Conservation (phyloP, 2,113 vertebrate species). For the Neotragus pygmaeus region DNA sequence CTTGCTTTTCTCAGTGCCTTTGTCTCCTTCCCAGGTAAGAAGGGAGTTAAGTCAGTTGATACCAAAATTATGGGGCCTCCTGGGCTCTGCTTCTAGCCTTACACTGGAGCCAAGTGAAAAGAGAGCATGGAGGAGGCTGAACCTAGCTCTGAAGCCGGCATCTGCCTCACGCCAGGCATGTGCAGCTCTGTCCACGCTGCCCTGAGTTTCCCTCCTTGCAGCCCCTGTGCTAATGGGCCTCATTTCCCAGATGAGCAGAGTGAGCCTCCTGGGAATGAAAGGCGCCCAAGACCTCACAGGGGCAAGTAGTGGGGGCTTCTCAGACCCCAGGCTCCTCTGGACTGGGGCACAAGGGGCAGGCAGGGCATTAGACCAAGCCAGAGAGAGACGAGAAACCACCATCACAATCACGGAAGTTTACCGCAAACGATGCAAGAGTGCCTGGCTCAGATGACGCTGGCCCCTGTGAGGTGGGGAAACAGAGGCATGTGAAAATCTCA, state of each 20-base stretch:
- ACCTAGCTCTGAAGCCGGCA: background rate
- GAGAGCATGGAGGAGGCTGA: background rate
- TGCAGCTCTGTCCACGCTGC: background rate
- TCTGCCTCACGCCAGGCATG: accelerated
- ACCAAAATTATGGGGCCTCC: background rate
- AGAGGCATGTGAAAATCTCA: background rate
- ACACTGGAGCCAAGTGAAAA: background rate
- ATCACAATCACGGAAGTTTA: background rate
- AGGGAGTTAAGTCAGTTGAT: background rate
- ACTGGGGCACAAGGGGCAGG: background rate
- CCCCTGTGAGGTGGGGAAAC: background rate
- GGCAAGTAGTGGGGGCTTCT: background rate
- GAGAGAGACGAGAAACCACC: background rate
- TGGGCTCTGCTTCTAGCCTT: background rate
- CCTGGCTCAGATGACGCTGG: background rate
- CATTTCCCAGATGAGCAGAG: background rate
- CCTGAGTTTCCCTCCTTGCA: background rate
- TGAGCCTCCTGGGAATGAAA: background rate
- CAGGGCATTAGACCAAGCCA: background rate
- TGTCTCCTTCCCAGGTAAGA: background rate
- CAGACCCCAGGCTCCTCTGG: background rate
- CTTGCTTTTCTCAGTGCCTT: background rate
- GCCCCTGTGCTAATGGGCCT: background rate
- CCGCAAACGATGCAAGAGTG: accelerated
- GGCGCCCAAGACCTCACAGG: background rate